A percentile compares a stretch with the other conserved stretches of the same genome.
phyloP scores from a whole-genome alignment of 2,888 invertebrate genomes.

The Lasioglossum oenotherae region DNA sequence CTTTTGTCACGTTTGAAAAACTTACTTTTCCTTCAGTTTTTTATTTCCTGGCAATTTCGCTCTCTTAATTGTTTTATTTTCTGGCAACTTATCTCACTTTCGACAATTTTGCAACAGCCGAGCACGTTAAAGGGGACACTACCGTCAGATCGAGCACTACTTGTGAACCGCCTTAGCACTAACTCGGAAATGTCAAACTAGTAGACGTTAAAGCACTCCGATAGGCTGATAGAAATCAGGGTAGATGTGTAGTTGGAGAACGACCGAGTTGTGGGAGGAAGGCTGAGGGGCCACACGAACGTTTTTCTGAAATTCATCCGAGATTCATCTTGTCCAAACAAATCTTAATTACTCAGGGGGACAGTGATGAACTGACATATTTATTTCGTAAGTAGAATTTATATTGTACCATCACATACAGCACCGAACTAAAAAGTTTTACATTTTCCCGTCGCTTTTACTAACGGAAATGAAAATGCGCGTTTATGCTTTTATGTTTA shows the following conservation, averaged over 20 bases:
- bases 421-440: not conserved
- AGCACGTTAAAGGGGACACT: not conserved
- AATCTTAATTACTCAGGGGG: slow-evolving; percentile 26
- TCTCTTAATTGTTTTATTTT: too few species aligned
- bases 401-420: not conserved
- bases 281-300: slow-evolving; percentile 57
- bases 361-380: not conserved
- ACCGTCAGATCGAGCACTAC: slow-evolving; percentile 35
- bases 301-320: slow-evolving; percentile 42
- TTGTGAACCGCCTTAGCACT: slow-evolving; percentile 65
- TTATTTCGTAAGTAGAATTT: not conserved
- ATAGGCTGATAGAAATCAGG: slow-evolving; percentile 52
- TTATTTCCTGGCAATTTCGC: too few species aligned
- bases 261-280: slow-evolving; percentile 67
- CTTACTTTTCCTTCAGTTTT: not conserved
- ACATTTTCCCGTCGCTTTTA: not conserved
- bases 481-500: not conserved
- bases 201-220: slow-evolving; percentile 57
- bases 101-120: not conserved
- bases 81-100: not conserved
- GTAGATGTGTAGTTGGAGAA: slow-evolving; percentile 47
- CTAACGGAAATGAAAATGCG: not conserved
- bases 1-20: too few species aligned
- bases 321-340: slow-evolving; percentile 54
- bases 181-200: slow-evolving; percentile 73